Base-by-base conservation (phyloP, 2,888 invertebrate species). In the Poecilus cupreus region DNA sequence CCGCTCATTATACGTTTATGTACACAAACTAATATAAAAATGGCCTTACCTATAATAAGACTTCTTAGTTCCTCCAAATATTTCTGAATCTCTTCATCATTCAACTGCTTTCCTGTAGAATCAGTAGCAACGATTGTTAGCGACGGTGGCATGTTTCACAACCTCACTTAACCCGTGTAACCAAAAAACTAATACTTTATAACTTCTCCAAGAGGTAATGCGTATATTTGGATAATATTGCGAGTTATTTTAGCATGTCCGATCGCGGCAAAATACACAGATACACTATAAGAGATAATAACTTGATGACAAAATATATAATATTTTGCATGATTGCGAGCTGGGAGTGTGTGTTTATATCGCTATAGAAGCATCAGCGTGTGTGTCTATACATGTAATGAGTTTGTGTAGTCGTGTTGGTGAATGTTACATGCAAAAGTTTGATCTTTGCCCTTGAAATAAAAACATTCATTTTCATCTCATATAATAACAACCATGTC, bases 21-120 rank as follows among this genome's bases (percentile, higher is more conserved):
- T n/a, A n/a, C n/a, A n/a, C 5, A 26, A 26, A 26, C 5, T 26
- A 26, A 26, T 5, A 26, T 26, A 39, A 39, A 11, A n/a, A 11
- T 68, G 3, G 0, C 80, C 81, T 81, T 49, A 85, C 85, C 83
- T 70, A 80, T 26, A 78, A 85, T 82, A n/a, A 84, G 64, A 26
- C 75, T 64, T 68, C 82, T 83, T 26, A 85, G 72, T 75, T 83
- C 79, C 11, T 49, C 49, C 5, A 84, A 72, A 24, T 49, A 54
- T 46, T 82, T 51, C 37, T 78, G 68, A 24, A 80, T 82, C 13
- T 83, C 81, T 39, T 76, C 81, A 13, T 82, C 72, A 11, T 64
- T 68, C 18, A 83, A 49, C 13, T 80, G 26, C 18, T 74, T 77
- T 22, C 74, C 74, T 18, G 51, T 79, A 11, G 70, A 60, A 68